Base-by-base conservation (phyloP, 1,140 invertebrate species). In the Coenobita brevimanus region DNA sequence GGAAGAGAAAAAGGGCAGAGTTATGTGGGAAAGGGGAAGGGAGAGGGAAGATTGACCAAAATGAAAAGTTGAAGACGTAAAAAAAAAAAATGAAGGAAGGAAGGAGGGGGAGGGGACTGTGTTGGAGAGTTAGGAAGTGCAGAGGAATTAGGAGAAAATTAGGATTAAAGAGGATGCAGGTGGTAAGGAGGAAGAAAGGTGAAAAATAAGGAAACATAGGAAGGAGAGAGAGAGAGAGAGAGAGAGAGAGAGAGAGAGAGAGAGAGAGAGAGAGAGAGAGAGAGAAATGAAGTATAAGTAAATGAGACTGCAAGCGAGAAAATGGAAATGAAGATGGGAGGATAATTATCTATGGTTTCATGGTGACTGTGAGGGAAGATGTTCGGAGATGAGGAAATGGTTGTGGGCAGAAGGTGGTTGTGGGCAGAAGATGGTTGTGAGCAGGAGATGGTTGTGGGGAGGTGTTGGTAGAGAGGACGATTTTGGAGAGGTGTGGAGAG, bases 211-310 rank as follows among this genome's bases (percentile, higher is more conserved):
- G n/a, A n/a, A n/a, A n/a, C 13, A n/a, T 13, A n/a, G n/a, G 54
- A 57, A n/a, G n/a, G 54, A 57, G 13, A 13, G 54, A 57, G n/a
- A 13, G n/a, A 13, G n/a, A 57, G 54, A 57, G 54, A 57, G 13
- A 13, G 54, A 57, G 54, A n/a, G n/a, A n/a, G 54, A 57, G 54
- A n/a, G n/a, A n/a, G 54, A 57, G 54, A n/a, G n/a, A n/a, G 54
- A 57, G 54, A n/a, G n/a, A n/a, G 54, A 57, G 54, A 57, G 54
- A 57, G 54, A 57, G n/a, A n/a, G 54, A 57, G n/a, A 57, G 54
- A 57, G n/a, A 57, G 54, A 57, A 57, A n/a, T n/a, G n/a, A n/a
- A n/a, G n/a, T n/a, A n/a, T n/a, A n/a, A n/a, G n/a, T n/a, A n/a
- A n/a, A n/a, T n/a, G n/a, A n/a, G n/a, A n/a, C n/a, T n/a, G n/a